Base-by-base conservation (phyloP, 2,797 vertebrate genomes). In the Rhadinocentrus ornatus region DNA sequence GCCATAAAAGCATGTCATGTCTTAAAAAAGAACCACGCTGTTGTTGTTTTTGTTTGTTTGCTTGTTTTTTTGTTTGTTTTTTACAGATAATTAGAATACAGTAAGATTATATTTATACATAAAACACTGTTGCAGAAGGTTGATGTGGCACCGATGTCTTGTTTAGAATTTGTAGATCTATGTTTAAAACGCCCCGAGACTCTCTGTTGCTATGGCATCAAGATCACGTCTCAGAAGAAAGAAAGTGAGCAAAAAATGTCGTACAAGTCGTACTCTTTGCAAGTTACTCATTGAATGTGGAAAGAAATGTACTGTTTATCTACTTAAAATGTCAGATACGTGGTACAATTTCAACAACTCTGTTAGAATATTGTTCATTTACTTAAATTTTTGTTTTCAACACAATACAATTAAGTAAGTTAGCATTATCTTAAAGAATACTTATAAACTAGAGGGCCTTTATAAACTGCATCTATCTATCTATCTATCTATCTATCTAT, bases 171-270 rank as follows among this genome's bases (percentile, higher is more conserved):
- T 13, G 1, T 37, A 35, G 16, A 20, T 68, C 55, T 68, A 68
- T 48, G 34, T 0, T 22, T 24, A 16, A 53, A 35, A 27, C 18
- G 41, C 20, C 61, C 16, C 12, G 11, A 50, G 18, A 9, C 5
- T 31, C n/a, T 18, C 37, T 35, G 55, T 58, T 68, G 41, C 31
- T 41, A 58, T 16, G 66, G 55, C 20, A 67, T 44, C 53, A 16
- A 32, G 5, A 18, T 10, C 58, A 26, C 37, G n/a, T 27, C 15
- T 27, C 16, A 44, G 15, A 46, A 15, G n/a, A 29, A 26, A 46
- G 54, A 67, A 57, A 67, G 26, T 66, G 32, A 64, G 35, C 26
- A 66, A 41, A 31, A 44, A 8, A 13, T 41, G 27, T 41, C 35
- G 37, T 61, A 16, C 34, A 24, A 39, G 7, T 60, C 12, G 13